These are phyloP conservation scores for Amphimedon queenslandica DNA, from an alignment of 37 sponge, comb jelly and placozoan species.

Conservation along the genomic window DNA sequence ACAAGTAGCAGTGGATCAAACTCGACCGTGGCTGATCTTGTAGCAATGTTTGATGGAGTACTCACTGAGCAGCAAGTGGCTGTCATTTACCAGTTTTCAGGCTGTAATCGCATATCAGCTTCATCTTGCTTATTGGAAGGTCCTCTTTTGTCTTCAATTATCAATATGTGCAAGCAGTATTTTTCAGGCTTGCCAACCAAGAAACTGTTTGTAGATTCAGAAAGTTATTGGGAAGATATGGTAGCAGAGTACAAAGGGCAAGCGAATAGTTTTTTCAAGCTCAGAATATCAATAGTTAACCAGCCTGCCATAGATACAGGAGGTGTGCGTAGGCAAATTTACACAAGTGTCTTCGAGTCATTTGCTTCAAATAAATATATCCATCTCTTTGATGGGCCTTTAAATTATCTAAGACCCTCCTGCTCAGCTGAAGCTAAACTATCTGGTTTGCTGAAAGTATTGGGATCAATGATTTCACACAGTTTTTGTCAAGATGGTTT, in stretches of 20 bases:
- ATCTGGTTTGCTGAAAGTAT: slow-evolving; percentile 15
- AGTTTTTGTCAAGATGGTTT: slow-evolving; percentile 38
- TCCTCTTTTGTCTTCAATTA: neutral
- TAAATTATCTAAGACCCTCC: slow-evolving; percentile 3
- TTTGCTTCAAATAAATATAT: slow-evolving; percentile 11
- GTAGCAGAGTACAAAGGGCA: slow-evolving; percentile 13
- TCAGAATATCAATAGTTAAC: neutral
- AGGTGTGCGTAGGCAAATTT: slow-evolving; percentile 29
- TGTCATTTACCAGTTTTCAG: neutral
- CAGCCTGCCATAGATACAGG: slow-evolving; percentile 29
- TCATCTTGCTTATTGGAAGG: slow-evolving; percentile 8
- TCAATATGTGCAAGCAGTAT: slow-evolving; percentile 1
- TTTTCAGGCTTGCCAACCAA: neutral
- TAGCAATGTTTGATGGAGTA: slow-evolving; percentile 3
- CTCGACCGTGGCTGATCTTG: neutral
- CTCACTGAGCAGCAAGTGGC: neutral
- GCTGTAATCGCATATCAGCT: neutral
- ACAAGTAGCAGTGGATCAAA: no score
- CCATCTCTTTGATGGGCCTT: slow-evolving; percentile 17
- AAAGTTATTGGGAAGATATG: slow-evolving; percentile 6
- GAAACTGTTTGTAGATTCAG: slow-evolving; percentile 10
- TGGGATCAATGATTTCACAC: slow-evolving; percentile 20
- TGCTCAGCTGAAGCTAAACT: slow-evolving; percentile 8
- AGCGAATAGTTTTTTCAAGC: neutral
- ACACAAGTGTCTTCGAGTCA: neutral